Evolutionary conservation across 2,888 invertebrate species (phyloP).

Genomic region (Spilosoma lubricipeda): DNA sequence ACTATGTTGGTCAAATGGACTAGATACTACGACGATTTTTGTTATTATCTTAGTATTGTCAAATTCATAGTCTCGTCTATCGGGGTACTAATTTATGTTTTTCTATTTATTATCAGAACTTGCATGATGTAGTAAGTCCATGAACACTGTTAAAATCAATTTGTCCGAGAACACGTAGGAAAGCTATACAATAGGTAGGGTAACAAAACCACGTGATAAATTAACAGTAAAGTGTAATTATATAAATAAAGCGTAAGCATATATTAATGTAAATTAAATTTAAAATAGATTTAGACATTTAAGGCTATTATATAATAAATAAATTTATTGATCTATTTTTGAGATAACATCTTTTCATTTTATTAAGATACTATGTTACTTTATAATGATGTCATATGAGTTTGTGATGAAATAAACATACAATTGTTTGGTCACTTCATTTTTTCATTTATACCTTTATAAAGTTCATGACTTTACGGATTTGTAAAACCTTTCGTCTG

Average conservation of each 20-base stretch:
- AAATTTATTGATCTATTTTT: conserved; percentile 62
- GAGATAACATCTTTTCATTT: conserved; percentile 64
- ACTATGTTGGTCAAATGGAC: conserved; percentile 3
- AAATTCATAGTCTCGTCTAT: conserved; percentile 25
- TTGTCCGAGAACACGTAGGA: conserved; percentile 34
- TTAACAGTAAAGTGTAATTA: conserved; percentile 72
- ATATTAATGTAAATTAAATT: conserved; percentile 70
- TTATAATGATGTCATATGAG: conserved; percentile 65
- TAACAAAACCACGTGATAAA: conserved; percentile 82
- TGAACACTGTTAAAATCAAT: conserved; percentile 29
- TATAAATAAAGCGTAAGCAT: conserved; percentile 58
- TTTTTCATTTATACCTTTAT: conserved; percentile 21
- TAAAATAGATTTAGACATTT: conserved; percentile 59
- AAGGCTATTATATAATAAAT: conserved; percentile 69
- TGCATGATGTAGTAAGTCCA: conserved; percentile 37
- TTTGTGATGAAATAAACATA: conserved; percentile 81
- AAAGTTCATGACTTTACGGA: too few species aligned
- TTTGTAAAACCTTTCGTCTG: too few species aligned
- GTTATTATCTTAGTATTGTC: conserved; percentile 5
- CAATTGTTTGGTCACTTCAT: conserved; percentile 70
- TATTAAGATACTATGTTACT: conserved; percentile 63
- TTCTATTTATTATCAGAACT: conserved; percentile 48
- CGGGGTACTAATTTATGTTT: conserved; percentile 38
- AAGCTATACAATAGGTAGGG: conserved; percentile 61
- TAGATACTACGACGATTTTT: not conserved